Evolutionary conservation across 2,888 invertebrate species (phyloP).

Genomic region (Eristalis tenax): DNA sequence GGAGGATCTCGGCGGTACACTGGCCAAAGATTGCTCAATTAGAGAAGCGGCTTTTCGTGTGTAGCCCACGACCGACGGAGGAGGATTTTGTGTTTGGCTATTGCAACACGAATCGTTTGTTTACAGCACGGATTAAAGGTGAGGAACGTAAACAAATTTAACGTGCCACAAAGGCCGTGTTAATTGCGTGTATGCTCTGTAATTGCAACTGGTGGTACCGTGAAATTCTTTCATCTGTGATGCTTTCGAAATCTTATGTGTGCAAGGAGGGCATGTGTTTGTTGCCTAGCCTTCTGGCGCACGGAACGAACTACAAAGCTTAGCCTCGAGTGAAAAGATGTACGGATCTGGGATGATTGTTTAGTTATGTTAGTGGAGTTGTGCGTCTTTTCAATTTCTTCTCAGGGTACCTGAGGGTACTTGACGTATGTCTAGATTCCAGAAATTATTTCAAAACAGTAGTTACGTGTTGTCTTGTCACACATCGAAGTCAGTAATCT

Average conservation of each 20-base stretch:
- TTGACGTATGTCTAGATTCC: too few species aligned
- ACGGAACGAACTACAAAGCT: not conserved
- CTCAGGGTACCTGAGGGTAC: too few species aligned
- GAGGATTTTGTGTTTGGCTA: constrained; percentile 17
- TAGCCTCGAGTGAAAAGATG: too few species aligned
- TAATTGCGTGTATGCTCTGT: not conserved
- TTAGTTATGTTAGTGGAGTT: too few species aligned
- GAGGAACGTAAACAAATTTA: constrained; percentile 40
- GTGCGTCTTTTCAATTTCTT: too few species aligned
- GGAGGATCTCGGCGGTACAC: constrained; percentile 7
- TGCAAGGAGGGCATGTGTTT: not conserved
- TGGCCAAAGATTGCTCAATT: constrained; percentile 36
- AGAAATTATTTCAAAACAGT: too few species aligned
- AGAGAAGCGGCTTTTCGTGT: not conserved
- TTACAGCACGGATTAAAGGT: constrained; percentile 21
- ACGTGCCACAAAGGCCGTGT: not conserved
- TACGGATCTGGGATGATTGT: too few species aligned
- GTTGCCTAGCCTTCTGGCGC: not conserved
- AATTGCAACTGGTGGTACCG: constrained; percentile 20
- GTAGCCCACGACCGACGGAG: not conserved
- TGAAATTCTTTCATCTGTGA: constrained; percentile 21
- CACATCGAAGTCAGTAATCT: too few species aligned
- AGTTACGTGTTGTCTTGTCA: too few species aligned
- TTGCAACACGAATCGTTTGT: constrained; percentile 24
- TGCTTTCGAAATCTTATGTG: not conserved